These are phyloP conservation scores for Pseudorhombus dupliciocellatus DNA, from an alignment of 2,113 vertebrate species.

Conservation along the genomic window DNA sequence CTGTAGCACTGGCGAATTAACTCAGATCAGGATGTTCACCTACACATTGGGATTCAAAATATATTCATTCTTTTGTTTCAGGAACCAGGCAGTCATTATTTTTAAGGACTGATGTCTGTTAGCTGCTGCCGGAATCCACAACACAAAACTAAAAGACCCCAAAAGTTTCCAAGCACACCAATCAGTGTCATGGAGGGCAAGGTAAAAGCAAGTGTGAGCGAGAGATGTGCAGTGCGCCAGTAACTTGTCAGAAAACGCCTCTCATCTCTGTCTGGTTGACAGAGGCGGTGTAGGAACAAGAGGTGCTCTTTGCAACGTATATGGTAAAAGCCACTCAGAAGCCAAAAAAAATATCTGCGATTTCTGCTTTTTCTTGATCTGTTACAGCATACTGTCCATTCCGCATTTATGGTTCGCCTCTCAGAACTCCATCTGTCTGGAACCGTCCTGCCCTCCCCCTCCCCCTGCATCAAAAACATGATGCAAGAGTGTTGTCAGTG, in stretches of 20 bases:
- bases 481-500: slow-evolving; percentile 12
- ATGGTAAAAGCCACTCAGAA: slow-evolving; percentile 15
- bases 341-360: slow-evolving; percentile 7
- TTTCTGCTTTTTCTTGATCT: slow-evolving; percentile 6
- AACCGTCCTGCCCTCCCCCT: not conserved
- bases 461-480: not conserved
- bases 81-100: not conserved
- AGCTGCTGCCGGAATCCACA: not conserved
- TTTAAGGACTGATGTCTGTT: not conserved
- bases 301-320: not conserved
- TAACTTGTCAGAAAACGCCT: not conserved
- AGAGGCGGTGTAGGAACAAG: slow-evolving; percentile 15
- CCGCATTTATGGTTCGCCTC: not conserved
- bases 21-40: not conserved
- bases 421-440: not conserved
- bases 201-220: not conserved
- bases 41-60: not conserved
- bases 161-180: slow-evolving; percentile 1
- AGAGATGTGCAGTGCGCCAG: not conserved
- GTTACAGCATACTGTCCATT: not conserved
- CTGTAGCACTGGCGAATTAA: slow-evolving; percentile 9
- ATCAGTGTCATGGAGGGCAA: not conserved
- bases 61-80: not conserved
- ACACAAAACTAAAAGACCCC: not conserved
- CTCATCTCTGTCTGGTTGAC: not conserved